Base-by-base conservation (phyloP, 2,888 invertebrate species). In the Notodonta ziczac region DNA sequence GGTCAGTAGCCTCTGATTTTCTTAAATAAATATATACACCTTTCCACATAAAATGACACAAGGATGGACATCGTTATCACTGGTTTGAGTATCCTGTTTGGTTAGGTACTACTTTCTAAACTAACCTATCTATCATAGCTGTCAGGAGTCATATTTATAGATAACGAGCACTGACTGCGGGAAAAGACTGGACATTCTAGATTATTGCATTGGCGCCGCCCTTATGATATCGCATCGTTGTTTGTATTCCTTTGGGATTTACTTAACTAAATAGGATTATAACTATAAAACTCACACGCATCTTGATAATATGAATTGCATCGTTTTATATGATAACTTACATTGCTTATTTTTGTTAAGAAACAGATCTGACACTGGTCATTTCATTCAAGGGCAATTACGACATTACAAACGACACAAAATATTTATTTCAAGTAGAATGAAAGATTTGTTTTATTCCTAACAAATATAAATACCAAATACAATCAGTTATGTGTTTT, bases 71-170 rank as follows among this genome's bases (percentile, higher is more conserved):
- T 81, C 81, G 88, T 91, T 91, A 91, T 91, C 91, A 77, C 69
- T 75, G 76, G 59, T 66, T 65, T 57, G 78, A 82, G 81, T 90
- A 90, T 91, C 90, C 90, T 91, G 91, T 91, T 89, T 88, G 85
- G 80, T 75, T 82, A 79, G 74, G 76, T 65, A 78, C 81, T 83
- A 84, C 85, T 85, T 89, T 88, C 82, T 81, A 83, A 86, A 82
- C 84, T 76, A 84, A 78, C 82, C 88, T 87, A 91, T 91, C 91
- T 90, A 89, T 91, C 91, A 90, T 74, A 82, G 70, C 89, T 91
- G 91, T 89, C 90, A 72, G 83, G 80, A 84, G 82, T 71, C 65
- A 65, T 77, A 70, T 75, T 78, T 74, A 69, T 74, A 86, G 90
- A 91, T 91, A 90, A 91, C 84, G 78, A 74, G 69, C 69, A 73